These are phyloP conservation scores for Drosophila lini DNA, from an alignment of 1,140 invertebrate genomes.

Conservation along the genomic window DNA sequence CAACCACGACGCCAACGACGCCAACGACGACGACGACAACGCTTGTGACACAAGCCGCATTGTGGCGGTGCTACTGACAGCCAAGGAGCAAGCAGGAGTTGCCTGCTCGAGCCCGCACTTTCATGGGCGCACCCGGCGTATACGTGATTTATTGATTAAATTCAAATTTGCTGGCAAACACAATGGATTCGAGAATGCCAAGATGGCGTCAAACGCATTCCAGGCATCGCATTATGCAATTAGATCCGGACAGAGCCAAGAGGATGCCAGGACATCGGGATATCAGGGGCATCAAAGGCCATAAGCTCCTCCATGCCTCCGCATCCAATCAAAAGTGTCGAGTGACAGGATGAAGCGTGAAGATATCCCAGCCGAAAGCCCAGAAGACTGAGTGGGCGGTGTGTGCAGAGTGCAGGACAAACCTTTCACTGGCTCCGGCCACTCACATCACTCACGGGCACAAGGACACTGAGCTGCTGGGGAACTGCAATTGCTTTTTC, in stretches of 20 bases:
- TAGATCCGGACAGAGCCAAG: conserved; percentile 20
- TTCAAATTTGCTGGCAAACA: conserved; percentile 57
- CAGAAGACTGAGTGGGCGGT: conserved; percentile 10
- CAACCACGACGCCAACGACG: conserved; percentile 25
- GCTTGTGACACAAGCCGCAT: conserved; percentile 27
- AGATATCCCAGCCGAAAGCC: conserved; percentile 30
- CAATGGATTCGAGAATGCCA: conserved; percentile 29
- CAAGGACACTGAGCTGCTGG: conserved; percentile 13
- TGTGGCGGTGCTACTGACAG: conserved; percentile 33
- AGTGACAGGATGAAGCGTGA: conserved; percentile 28
- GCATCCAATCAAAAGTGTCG: conserved; percentile 29
- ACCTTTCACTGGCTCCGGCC: conserved; percentile 26
- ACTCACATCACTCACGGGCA: conserved; percentile 33
- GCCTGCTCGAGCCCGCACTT: conserved; percentile 4
- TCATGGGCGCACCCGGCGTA: conserved; percentile 48
- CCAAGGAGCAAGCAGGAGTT: not conserved
- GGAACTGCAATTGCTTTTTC: conserved; percentile 4
- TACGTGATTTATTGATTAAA: conserved; percentile 77
- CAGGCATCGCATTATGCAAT: conserved; percentile 57
- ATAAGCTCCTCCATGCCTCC: conserved; percentile 9
- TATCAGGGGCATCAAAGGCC: conserved; percentile 26
- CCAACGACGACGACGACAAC: conserved; percentile 19
- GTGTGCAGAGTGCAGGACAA: conserved; percentile 24
- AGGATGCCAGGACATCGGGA: conserved; percentile 20
- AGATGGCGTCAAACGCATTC: conserved; percentile 38